Conservation (phyloP, 2,113 vertebrate species). For the Sula dactylatra region DNA sequence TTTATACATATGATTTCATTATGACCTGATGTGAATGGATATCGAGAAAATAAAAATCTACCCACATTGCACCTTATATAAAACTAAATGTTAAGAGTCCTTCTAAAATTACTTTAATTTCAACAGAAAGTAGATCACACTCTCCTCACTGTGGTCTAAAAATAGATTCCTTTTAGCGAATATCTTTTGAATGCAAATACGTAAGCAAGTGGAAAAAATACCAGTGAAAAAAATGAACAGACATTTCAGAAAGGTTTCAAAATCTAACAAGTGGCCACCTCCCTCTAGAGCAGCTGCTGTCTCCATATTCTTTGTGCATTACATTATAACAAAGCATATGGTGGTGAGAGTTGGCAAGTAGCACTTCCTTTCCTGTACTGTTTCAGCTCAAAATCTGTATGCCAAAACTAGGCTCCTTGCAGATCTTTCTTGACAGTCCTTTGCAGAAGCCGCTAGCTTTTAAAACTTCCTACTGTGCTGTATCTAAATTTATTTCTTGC, state of each 20-base stretch:
- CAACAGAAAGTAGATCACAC: not conserved
- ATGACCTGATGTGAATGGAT: not conserved
- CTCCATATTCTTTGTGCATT: slow-evolving; percentile 65
- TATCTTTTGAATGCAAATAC: slow-evolving; percentile 28
- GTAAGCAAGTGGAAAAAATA: not conserved
- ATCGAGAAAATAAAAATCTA: not conserved
- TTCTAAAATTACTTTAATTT: not conserved
- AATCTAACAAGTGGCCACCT: slow-evolving; percentile 39
- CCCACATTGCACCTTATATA: not conserved
- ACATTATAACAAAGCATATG: slow-evolving; percentile 69
- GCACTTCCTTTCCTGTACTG: slow-evolving; percentile 72
- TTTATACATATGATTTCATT: not conserved
- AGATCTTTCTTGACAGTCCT: slow-evolving; percentile 46
- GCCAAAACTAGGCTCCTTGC: slow-evolving; percentile 33
- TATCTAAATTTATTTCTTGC: slow-evolving; percentile 50
- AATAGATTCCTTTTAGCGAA: not conserved
- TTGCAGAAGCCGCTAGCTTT: slow-evolving; percentile 61
- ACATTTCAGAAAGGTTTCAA: slow-evolving; percentile 9
- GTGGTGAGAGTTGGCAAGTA: slow-evolving; percentile 76
- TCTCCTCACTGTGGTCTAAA: not conserved
- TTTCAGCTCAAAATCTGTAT: not conserved
- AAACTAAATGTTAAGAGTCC: not conserved
- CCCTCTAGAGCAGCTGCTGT: slow-evolving; percentile 76
- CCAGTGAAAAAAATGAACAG: slow-evolving; percentile 16
- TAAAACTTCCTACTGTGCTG: not conserved